Base-by-base conservation (phyloP, 2,888 invertebrate genomes). In the Seira ritae region DNA sequence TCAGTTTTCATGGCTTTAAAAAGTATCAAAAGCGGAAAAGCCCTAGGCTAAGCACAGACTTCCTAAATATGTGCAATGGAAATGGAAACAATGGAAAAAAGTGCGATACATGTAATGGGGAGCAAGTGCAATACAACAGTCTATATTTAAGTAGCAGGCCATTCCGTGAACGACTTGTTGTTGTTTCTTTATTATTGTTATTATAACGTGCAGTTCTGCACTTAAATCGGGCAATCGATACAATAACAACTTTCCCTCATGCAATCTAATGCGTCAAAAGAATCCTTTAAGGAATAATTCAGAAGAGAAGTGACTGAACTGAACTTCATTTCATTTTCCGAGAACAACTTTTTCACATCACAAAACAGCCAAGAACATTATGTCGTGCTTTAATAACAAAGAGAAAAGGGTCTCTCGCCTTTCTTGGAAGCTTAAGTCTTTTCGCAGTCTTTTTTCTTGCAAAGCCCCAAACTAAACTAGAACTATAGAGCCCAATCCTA, bases 191-290 rank as follows among this genome's bases (percentile, higher is more conserved):
- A 31, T 31, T 62, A 62, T 62, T 62, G 62, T 62, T 22, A 62
- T 62, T 62, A 62, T 62, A 20, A 62, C 62, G 62, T 62, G 62
- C 62, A 62, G 62, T 20, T 22, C 19, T 62, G 22, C 62, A 62
- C 62, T 62, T 62, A 15, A 62, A 72, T 66, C 12, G 69, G 60
- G 74, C 46, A 76, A 76, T 76, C 81, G 71, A 81, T 62, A 20
- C 22, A 62, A 62, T 80, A 75, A 80, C 72, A 74, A 24, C 81
- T 71, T 42, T 76, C 50, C 37, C 75, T 81, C 81, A 81, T 81
- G 81, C 81, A 76, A 62, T 62, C 62, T 62, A 62, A 80, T 75
- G 74, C 76, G 76, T 70, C 72, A 71, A 66, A 76, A 76, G 2
- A 20, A 62, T 62, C 4, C 50, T 50, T 62, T 62, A 20, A 62